A percentile compares a stretch with the other conserved stretches of the same genome.
These are phyloP conservation scores for Drosophila anceps DNA, from an alignment of 2,888 invertebrate species.

Conservation along the genomic window DNA sequence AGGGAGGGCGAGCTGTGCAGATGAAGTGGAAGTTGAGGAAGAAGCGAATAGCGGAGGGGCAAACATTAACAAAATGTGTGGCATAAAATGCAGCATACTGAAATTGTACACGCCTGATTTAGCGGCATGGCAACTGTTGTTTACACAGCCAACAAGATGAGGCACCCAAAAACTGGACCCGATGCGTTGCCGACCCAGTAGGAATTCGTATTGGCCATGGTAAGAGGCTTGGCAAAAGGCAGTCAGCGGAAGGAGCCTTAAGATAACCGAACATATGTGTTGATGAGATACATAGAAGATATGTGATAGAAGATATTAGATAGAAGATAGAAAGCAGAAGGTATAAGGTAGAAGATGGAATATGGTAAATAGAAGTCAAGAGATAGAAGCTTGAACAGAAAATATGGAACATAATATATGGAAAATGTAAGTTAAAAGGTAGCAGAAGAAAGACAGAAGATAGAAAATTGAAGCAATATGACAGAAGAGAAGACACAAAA, in stretches of 20 bases:
- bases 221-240: not conserved
- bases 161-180: conserved; percentile 48
- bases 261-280: not conserved
- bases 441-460: not conserved
- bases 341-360: not conserved
- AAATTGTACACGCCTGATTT: conserved; percentile 73
- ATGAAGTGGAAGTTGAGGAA: conserved; percentile 20
- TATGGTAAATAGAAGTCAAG: no score
- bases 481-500: not conserved
- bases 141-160: conserved; percentile 68
- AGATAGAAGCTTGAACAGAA: no score
- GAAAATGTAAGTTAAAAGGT: not conserved
- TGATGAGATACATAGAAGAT: not conserved
- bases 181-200: conserved; percentile 31
- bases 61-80: conserved; percentile 63
- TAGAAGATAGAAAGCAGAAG: not conserved
- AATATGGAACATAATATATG: no score
- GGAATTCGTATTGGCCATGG: conserved; percentile 19
- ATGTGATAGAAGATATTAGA: not conserved
- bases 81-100: conserved; percentile 65
- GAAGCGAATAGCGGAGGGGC: conserved; percentile 17
- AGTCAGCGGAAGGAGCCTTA: not conserved
- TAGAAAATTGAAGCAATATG: not conserved
- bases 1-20: conserved; percentile 2
- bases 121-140: conserved; percentile 67